Evolutionary conservation across 2,888 invertebrate genomes (phyloP).

Genomic region (Marasmarcha lunaedactyla): DNA sequence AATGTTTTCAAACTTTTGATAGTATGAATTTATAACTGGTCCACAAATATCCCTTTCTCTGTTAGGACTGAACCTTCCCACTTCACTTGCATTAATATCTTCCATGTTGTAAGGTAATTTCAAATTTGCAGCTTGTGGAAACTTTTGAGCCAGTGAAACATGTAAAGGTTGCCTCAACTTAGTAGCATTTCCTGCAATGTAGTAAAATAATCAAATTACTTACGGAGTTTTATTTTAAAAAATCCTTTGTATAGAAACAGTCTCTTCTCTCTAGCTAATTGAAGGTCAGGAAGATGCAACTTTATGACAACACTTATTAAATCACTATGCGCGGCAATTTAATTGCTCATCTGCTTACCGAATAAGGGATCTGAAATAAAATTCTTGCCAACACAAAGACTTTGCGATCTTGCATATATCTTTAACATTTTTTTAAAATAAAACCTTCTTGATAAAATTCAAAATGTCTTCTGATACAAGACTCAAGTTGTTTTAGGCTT

Average conservation of each 20-base stretch:
- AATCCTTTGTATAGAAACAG: too few relatives aligned
- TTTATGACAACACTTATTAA: too few relatives aligned
- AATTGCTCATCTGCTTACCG: constrained; percentile 17
- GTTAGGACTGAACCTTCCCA: constrained; percentile 74
- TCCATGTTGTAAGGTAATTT: constrained; percentile 73
- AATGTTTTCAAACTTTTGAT: constrained; percentile 33
- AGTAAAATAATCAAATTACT: constrained; percentile 5
- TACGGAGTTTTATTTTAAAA: too few relatives aligned
- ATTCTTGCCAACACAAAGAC: constrained; percentile 13
- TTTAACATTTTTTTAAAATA: constrained; percentile 21
- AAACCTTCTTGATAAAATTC: too few relatives aligned
- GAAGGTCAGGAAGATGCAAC: too few relatives aligned
- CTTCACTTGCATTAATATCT: constrained; percentile 74
- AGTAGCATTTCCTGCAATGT: constrained; percentile 26
- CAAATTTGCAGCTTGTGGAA: constrained; percentile 63
- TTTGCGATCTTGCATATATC: constrained; percentile 14
- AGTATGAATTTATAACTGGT: constrained; percentile 66
- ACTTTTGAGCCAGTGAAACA: constrained; percentile 50
- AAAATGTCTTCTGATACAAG: too few relatives aligned
- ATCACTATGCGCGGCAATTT: too few relatives aligned
- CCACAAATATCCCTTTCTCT: constrained; percentile 74
- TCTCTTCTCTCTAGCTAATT: too few relatives aligned
- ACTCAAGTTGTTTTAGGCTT: too few relatives aligned
- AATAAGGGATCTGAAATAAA: constrained; percentile 18
- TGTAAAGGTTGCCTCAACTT: constrained; percentile 46